A percentile compares a stretch with the other conserved stretches of the same genome.
These are phyloP conservation scores for Luffia ferchaultella DNA, from an alignment of 2,888 invertebrate species.

Conservation along the genomic window DNA sequence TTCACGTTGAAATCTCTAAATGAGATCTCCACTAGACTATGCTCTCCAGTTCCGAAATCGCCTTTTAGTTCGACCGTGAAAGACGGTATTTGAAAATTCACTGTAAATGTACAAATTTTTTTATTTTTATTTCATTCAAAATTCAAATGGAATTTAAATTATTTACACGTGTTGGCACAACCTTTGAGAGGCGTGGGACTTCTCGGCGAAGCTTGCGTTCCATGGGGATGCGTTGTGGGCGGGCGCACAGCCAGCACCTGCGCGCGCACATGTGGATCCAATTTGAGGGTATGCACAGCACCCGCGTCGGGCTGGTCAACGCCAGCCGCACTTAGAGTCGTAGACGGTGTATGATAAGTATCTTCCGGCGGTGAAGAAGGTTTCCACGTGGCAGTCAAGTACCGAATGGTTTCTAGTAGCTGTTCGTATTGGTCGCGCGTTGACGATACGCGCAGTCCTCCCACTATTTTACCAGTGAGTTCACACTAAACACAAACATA, in stretches of 20 bases:
- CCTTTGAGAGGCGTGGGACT: slow-evolving; percentile 19
- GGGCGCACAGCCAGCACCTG: slow-evolving; percentile 49
- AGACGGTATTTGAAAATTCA: slow-evolving; percentile 76
- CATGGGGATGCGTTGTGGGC: slow-evolving; percentile 15
- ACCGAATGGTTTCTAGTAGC: slow-evolving; percentile 74
- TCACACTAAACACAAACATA: slow-evolving; percentile 37
- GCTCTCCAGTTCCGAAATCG: slow-evolving; percentile 72
- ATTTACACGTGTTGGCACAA: too few species aligned
- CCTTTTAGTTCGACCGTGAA: slow-evolving; percentile 81
- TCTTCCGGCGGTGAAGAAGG: background rate
- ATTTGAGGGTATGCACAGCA: slow-evolving; percentile 56
- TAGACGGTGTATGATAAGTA: background rate
- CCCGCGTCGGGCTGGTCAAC: slow-evolving; percentile 23
- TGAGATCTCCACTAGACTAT: slow-evolving; percentile 84
- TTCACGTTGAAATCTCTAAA: slow-evolving; percentile 84
- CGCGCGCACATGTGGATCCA: slow-evolving; percentile 71
- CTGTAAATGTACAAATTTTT: slow-evolving; percentile 25
- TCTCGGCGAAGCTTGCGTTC: slow-evolving; percentile 13
- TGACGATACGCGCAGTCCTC: slow-evolving; percentile 84
- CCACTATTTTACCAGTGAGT: slow-evolving; percentile 81
- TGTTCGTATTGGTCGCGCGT: slow-evolving; percentile 91
- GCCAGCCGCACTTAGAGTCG: too few species aligned
- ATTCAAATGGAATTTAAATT: too few species aligned
- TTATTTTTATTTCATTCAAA: too few species aligned
- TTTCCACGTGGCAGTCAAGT: slow-evolving; percentile 20